phyloP scores from a whole-genome alignment of 2,797 vertebrate genomes.

The Trematomus bernacchii region DNA sequence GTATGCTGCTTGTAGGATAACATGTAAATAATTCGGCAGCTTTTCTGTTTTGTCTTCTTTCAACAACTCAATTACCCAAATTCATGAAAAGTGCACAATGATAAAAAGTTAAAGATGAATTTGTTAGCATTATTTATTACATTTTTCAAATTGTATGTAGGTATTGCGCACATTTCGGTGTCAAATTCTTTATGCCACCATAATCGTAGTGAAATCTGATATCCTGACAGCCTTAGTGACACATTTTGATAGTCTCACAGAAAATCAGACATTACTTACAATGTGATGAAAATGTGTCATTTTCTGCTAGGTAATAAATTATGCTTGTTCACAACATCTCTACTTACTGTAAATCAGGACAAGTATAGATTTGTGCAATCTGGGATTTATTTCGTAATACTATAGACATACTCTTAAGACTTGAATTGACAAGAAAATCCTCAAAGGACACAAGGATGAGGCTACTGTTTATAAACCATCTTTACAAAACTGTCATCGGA shows the following conservation, averaged over 20 bases:
- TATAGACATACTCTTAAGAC: slow-evolving; percentile 71
- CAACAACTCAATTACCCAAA: no score
- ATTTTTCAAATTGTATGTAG: no score
- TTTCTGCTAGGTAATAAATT: neutral
- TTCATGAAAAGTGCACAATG: no score
- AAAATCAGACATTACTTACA: neutral
- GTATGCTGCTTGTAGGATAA: neutral
- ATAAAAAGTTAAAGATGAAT: no score
- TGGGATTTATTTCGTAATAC: slow-evolving; percentile 73
- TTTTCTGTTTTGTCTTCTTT: neutral
- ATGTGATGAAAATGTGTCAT: neutral
- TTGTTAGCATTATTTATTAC: no score
- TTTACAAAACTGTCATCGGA: slow-evolving; percentile 68
- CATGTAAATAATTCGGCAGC: neutral
- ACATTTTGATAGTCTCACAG: neutral
- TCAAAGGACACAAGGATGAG: slow-evolving; percentile 54
- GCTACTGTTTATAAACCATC: slow-evolving; percentile 56
- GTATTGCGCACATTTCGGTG: no score
- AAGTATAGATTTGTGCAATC: slow-evolving; percentile 63
- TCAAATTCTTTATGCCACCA: no score
- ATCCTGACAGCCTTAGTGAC: neutral
- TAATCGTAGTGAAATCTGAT: no score
- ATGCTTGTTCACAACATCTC: neutral
- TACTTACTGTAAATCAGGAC: slow-evolving; percentile 40
- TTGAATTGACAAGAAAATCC: slow-evolving; percentile 55